These are phyloP conservation scores for Cercocebus atys DNA, from an alignment of 2,113 vertebrate species.

Conservation along the genomic window DNA sequence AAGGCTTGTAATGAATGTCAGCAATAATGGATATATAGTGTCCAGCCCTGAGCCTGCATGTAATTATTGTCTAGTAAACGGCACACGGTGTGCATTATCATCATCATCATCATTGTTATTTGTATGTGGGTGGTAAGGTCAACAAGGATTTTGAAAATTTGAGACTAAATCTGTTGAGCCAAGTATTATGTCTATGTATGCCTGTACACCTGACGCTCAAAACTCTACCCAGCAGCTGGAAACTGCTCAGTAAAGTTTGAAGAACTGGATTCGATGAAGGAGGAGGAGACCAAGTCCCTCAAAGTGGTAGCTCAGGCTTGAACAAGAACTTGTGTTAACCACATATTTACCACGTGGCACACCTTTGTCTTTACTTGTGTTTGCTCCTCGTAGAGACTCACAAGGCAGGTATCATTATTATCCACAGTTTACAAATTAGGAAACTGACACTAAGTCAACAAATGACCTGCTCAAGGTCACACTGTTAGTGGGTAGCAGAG, in stretches of 20 bases:
- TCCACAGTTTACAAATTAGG: neutral
- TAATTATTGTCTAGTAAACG: neutral
- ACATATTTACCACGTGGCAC: neutral
- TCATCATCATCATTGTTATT: neutral
- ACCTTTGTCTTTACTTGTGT: neutral
- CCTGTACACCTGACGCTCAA: too few relatives aligned
- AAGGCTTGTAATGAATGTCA: neutral
- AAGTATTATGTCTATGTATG: neutral
- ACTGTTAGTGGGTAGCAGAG: neutral
- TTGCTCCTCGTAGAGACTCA: neutral
- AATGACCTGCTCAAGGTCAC: neutral
- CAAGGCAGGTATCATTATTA: neutral
- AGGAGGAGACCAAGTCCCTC: neutral
- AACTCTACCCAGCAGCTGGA: neutral
- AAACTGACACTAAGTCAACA: neutral
- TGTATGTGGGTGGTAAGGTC: neutral
- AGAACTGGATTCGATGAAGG: neutral
- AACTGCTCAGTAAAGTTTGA: neutral
- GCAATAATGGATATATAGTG: neutral
- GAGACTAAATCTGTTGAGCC: neutral
- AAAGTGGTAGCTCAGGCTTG: neutral
- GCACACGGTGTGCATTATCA: neutral
- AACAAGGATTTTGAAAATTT: neutral
- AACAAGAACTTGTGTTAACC: neutral
- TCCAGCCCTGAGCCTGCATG: neutral